Evolutionary conservation across 2,797 vertebrate genomes (phyloP), one percentile per base, ranked within the genome.

Genomic region (Podarcis siculus): DNA sequence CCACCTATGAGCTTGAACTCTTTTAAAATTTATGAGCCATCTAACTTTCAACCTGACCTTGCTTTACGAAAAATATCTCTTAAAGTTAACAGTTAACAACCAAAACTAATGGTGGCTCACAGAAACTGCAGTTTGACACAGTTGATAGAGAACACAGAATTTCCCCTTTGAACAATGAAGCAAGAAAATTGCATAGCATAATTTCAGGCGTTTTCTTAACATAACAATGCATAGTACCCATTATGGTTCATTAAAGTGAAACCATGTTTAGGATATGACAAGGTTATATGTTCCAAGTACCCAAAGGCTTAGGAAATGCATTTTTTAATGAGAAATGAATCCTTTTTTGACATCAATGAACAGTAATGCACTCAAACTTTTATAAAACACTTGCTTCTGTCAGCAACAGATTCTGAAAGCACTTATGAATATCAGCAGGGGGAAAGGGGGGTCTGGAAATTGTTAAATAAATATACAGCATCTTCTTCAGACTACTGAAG

Each of bases 11-110:
- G 76, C 9, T 25, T 90, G 30, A 93, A 67, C 42, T 85, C 86
- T 77, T 85, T 85, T 37, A 90, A 92, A 82, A 77, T n/a, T 87
- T 4, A 75, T 2, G 23, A 92, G 67, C 89, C 91, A 92, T 55
- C 21, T 15, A 79, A 25, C 76, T 10, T 79, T 42, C 67, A 79
- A 90, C n/a, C n/a, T 85, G 87, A 66, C 79, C 66, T 84, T n/a
- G 83, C 89, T 88, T 92, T 79, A 87, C 76, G 88, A 77, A 86
- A 19, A 72, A 88, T 37, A 39, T 3, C 85, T 83, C 9, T 35
- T 72, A 86, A 67, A 64, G 64, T 67, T 75, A 77, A 75, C 61
- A 67, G n/a, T 87, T 87, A 87, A 85, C 21, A 37, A 49, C 25
- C 21, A 17, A 37, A 67, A 67, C 12, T 13, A 88, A 39, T 7